Evolutionary conservation across 2,888 invertebrate genomes (phyloP), one percentile per base, ranked within the genome.

Genomic region (Tenthredo mesomela): DNA sequence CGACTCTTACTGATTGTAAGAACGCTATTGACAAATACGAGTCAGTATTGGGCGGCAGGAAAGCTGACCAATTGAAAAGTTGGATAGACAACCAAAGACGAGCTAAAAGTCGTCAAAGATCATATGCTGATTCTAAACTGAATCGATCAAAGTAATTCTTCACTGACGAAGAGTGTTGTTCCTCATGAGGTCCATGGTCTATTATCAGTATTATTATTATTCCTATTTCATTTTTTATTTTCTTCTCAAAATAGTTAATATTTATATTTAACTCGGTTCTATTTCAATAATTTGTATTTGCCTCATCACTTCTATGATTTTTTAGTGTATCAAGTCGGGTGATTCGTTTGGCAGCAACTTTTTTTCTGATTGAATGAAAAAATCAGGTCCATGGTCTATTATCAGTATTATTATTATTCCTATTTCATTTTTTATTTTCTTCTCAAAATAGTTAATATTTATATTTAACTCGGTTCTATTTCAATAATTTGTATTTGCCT

Each of bases 41-140:
- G 12, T 50, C 50, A 50, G 75, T 33, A 21, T 75, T 47, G n/a
- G 15, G 25, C 3, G 15, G 29, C 15, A 15, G 75, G 33, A 29
- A 5, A 29, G 47, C 75, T 12, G 18, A 75, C n/a, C 75, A 75
- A 75, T 37, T 75, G 15, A 75, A 75, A 75, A 29, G 61, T 15
- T 67, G 25, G 29, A 67, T 67, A 10, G 67, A 67, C 67, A 67
- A 67, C 12, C 67, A 33, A 67, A 58, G 58, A 58, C 50, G 50
- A 50, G 50, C 50, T 50, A 18, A 15, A 50, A 50, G 50, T 50
- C 50, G 50, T 50, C 50, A 18, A 50, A 50, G 50, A 50, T 50
- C 50, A 18, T 15, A 50, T 18, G 50, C 50, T 15, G 50, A 50
- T 50, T 50, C 50, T 0, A 50, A 50, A 50, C 18, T 50, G 50